A percentile compares a stretch with the other conserved stretches of the same genome.
These are phyloP conservation scores for Microcebus murinus DNA, from an alignment of 2,113 vertebrate genomes.

Conservation along the genomic window DNA sequence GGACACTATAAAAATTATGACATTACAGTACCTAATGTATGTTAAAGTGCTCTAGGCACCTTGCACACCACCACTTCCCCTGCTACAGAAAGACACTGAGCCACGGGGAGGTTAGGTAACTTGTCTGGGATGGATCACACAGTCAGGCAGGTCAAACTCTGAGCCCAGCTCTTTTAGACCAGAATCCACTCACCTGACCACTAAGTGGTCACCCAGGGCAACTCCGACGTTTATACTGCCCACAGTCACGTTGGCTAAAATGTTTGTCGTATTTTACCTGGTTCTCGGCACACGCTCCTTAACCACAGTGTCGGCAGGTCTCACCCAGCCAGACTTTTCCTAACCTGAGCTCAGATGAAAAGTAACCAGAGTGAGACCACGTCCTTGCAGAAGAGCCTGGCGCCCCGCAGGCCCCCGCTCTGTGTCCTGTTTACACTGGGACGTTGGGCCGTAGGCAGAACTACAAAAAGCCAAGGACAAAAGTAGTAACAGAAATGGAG, in stretches of 20 bases:
- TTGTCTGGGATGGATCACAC: not conserved
- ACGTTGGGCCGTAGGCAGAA: not conserved
- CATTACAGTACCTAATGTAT: fast-evolving
- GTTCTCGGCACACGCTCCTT: not conserved
- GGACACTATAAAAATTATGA: too few relatives aligned
- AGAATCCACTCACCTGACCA: not conserved
- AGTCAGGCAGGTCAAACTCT: too few relatives aligned
- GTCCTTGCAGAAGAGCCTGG: not conserved
- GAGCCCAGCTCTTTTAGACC: not conserved
- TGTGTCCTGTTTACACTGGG: too few relatives aligned
- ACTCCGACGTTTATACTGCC: not conserved
- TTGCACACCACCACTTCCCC: fast-evolving
- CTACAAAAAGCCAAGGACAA: not conserved
- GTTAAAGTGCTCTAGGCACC: not conserved
- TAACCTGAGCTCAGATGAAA: not conserved
- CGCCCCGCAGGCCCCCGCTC: too few relatives aligned
- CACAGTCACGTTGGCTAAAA: fast-evolving
- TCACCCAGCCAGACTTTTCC: not conserved
- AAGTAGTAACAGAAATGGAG: too few relatives aligned
- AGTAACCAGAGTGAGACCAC: not conserved
- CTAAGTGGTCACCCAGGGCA: not conserved
- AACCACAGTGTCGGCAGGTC: not conserved
- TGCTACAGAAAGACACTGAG: too few relatives aligned
- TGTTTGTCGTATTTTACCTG: not conserved
- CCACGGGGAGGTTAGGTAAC: not conserved